A percentile compares a stretch with the other conserved stretches of the same genome.
Conservation (phyloP, 2,113 vertebrate species). For the human (Homo sapiens) region DNA sequence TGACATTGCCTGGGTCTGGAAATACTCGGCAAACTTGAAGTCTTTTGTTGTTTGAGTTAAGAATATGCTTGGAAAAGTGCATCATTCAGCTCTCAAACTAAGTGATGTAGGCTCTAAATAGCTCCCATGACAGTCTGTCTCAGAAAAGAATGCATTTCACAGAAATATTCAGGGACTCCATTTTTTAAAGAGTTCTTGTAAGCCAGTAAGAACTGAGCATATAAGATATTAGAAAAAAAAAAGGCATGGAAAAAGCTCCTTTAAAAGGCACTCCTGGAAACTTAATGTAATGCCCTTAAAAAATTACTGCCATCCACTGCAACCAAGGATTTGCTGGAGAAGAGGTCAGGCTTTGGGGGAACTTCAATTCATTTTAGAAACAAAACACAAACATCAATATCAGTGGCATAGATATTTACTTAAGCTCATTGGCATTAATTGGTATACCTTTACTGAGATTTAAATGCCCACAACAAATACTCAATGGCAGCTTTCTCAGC, state of each 20-base stretch:
- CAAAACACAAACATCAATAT: not conserved
- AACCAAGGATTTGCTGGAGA: conserved; percentile 24
- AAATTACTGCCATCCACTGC: not conserved
- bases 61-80: conserved; percentile 56
- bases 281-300: conserved; percentile 44
- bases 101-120: conserved; percentile 52
- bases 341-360: not conserved
- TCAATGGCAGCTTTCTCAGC: not conserved
- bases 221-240: not conserved
- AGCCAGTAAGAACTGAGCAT: conserved; percentile 27
- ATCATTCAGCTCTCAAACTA: conserved; percentile 34
- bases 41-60: conserved; percentile 62
- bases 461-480: not conserved
- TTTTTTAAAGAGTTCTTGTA: conserved; percentile 62
- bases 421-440: conserved; percentile 24
- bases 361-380: not conserved
- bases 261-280: conserved; percentile 49
- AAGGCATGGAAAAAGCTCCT: not conserved
- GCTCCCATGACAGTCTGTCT: conserved; percentile 53
- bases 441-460: not conserved
- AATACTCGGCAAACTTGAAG: not conserved
- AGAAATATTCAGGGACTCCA: conserved; percentile 56
- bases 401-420: not conserved
- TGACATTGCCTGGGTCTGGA: conserved; percentile 29
- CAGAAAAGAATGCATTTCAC: conserved; percentile 61